Base-by-base conservation (phyloP, 1,140 invertebrate genomes). In the Melipona quadrifasciata region DNA sequence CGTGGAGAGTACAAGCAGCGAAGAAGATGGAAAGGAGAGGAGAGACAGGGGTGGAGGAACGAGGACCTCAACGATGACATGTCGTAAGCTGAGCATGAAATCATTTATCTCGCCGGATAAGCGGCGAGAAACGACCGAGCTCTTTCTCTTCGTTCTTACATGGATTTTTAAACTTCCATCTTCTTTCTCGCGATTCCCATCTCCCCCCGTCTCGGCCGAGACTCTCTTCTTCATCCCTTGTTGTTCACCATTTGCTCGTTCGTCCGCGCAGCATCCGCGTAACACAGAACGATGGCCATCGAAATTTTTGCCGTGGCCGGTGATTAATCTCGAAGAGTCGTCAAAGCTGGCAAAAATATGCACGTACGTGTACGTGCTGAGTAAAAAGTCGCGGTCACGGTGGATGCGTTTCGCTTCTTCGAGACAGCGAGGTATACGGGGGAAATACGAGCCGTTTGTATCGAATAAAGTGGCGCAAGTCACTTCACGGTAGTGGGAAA, bases 51-150 rank as follows among this genome's bases (percentile, higher is more conserved):
- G 80, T 87, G 86, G 88, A 91, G 85, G 86, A 91, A 90, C 86
- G 91, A 91, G 90, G 87, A 90, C 75, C 86, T 51, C 89, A 88
- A 92, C 90, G 91, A 94, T 93, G 93, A 94, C 93, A 92, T 86
- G 92, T 91, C 92, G 87, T 89, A 93, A 94, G 92, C 91, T 89
- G 90, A 93, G 93, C 93, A 93, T 94, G 91, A 93, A 94, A 94
- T 94, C 94, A 94, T 94, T 94, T 94, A 94, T 94, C 93, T 94
- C 91, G 39, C 85, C 86, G 91, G 90, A 93, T 94, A 93, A 93
- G 88, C 91, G 91, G 86, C 90, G 91, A 90, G 86, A 89, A 92
- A 93, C 86, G 88, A 92, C 90, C 90, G 88, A 89, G 87, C 77
- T 91, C 87, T 91, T 91, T 89, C 87, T 89, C 86, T 90, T 92